Evolutionary conservation across 2,797 vertebrate genomes (phyloP), one percentile per base, ranked within the genome.

Genomic region (Diplodus puntazzo): DNA sequence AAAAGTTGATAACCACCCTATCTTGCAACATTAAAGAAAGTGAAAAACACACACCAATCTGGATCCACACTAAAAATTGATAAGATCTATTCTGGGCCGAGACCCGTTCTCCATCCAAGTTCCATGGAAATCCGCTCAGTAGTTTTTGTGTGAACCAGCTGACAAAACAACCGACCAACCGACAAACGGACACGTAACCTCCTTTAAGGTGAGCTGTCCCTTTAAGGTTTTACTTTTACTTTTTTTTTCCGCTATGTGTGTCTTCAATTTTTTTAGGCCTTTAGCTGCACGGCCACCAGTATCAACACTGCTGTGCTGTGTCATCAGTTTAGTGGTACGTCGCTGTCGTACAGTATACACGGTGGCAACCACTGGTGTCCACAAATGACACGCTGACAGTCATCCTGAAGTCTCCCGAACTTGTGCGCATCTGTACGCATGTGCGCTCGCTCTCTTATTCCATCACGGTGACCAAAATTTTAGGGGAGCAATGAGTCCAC

Each of bases 381-480:
- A 54, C 87, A 89, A 90, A 88, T 88, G 69, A 86, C 85, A 92
- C 62, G 57, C 59, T 79, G 59, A 81, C 69, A 74, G 57, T 76
- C 73, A 57, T 46, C 18, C 63, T 67, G 43, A 60, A 50, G 10
- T 68, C 53, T 80, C 61, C 74, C 62, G 69, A 64, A 17, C 53
- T 48, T 60, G 1, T 58, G 20, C 34, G 73, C 78, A 81, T 80
- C 58, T 83, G 67, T 39, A 46, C 43, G 34, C 30, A 61, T 77
- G 10, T 67, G 69, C 68, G 53, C 60, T 52, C 59, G 71, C 52
- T 71, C 55, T 67, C 49, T 25, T 55, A 3, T 61, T 80, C 8
- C 55, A 48, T 73, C 75, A 77, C 66, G 68, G 34, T 45, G 66
- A 84, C 91, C 87, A 65, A 92, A 85, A 90, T 90, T 89, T 89